Conservation (phyloP, 2,888 invertebrate species). For the Lysandra coridon region DNA sequence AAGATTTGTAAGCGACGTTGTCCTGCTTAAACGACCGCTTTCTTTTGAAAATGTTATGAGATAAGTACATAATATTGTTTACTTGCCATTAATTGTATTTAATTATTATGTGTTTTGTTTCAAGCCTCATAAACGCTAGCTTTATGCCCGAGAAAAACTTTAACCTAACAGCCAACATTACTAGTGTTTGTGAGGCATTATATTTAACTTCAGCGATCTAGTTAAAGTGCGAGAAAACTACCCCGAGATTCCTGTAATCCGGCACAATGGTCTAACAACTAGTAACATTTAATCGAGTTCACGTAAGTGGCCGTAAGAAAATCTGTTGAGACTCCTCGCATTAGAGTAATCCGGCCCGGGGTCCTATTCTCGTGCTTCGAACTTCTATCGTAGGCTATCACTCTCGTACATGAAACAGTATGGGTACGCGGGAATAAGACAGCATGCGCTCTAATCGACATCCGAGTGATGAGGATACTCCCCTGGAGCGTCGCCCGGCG, state of each 20-base stretch:
- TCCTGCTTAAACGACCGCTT: neutral
- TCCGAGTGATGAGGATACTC: neutral
- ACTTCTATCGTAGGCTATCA: neutral
- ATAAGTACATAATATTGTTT: neutral
- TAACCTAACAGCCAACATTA: neutral
- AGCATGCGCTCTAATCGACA: neutral
- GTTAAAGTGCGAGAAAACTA: slow-evolving; percentile 8
- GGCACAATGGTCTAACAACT: slow-evolving; percentile 8
- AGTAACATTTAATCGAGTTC: slow-evolving; percentile 22
- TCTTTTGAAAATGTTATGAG: neutral
- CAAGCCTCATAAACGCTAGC: neutral
- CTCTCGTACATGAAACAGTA: neutral
- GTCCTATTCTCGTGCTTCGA: neutral
- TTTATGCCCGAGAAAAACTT: neutral
- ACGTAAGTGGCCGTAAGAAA: slow-evolving; percentile 18
- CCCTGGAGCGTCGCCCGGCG: neutral
- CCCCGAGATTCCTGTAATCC: neutral
- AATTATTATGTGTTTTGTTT: neutral
- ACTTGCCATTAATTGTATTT: no score
- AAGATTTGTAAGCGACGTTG: neutral
- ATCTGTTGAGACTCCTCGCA: slow-evolving; percentile 15
- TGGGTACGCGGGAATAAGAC: neutral
- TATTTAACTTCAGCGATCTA: slow-evolving; percentile 4
- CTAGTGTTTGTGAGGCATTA: neutral
- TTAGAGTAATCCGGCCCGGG: slow-evolving; percentile 3